A percentile compares a stretch with the other conserved stretches of the same genome.
Conservation (phyloP, 2,797 vertebrate genomes). For the Oreochromis mossambicus region DNA sequence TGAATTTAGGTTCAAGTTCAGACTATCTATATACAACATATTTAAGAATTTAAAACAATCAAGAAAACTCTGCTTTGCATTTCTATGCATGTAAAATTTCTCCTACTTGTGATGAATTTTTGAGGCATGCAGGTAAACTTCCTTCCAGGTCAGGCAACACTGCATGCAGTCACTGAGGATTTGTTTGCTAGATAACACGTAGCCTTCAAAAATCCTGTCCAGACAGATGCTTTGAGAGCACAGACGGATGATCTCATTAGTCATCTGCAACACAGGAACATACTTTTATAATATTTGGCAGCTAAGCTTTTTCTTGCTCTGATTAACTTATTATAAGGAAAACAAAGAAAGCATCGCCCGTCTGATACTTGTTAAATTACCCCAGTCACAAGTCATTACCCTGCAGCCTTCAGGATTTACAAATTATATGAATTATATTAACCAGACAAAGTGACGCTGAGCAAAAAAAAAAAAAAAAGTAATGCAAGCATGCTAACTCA, state of each 20-base stretch:
- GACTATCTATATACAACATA: background rate
- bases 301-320: background rate
- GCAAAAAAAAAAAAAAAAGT: background rate
- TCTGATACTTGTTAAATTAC: background rate
- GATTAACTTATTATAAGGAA: background rate
- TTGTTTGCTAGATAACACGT: conserved; percentile 78
- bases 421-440: background rate
- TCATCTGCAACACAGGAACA: conserved; percentile 72
- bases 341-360: background rate
- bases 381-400: background rate
- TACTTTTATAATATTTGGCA: background rate
- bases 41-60: background rate
- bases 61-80: background rate
- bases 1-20: background rate
- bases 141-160: conserved; percentile 83
- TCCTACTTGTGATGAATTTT: conserved; percentile 78
- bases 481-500: background rate
- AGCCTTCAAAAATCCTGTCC: conserved; percentile 83
- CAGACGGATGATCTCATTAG: conserved; percentile 82
- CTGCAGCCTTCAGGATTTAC: background rate
- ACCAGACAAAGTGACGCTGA: background rate
- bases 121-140: conserved; percentile 70
- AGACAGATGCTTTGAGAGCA: conserved; percentile 82
- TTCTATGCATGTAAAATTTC: background rate
- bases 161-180: conserved; percentile 79